Conservation (phyloP, 2,113 vertebrate species). For the Galemys pyrenaicus region DNA sequence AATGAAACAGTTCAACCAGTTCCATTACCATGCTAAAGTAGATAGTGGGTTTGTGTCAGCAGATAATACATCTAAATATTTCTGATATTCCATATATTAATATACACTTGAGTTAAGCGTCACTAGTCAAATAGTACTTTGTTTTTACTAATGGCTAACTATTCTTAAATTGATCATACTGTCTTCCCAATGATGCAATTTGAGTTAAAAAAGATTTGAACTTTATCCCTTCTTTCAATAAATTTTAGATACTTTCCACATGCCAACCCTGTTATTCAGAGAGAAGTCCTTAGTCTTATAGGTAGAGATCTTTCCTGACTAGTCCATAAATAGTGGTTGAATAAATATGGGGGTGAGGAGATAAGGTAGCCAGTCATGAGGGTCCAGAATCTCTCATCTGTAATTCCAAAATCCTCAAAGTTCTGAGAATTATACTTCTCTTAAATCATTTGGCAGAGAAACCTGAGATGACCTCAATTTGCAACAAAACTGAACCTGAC, state of each 20-base stretch:
- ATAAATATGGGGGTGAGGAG: background rate
- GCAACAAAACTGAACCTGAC: background rate
- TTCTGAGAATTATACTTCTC: slow-evolving; percentile 35
- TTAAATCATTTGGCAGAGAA: slow-evolving; percentile 44
- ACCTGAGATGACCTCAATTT: slow-evolving; percentile 1
- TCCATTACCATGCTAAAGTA: background rate
- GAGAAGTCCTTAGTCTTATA: background rate
- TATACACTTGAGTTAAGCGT: slow-evolving; percentile 4
- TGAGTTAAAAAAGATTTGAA: slow-evolving; percentile 26
- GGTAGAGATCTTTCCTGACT: background rate
- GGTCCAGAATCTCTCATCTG: background rate
- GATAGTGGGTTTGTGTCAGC: background rate
- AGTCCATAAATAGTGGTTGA: background rate
- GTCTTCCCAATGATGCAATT: background rate
- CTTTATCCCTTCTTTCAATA: background rate
- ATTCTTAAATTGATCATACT: background rate
- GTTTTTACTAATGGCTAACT: background rate
- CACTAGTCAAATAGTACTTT: slow-evolving; percentile 29
- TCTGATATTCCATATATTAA: slow-evolving; percentile 19
- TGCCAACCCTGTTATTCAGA: background rate
- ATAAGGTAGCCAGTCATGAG: background rate
- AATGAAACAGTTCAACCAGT: background rate
- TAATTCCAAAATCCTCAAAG: background rate
- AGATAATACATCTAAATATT: slow-evolving; percentile 18
- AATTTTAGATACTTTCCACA: background rate